Evolutionary conservation across 2,888 invertebrate genomes (phyloP), one percentile per base, ranked within the genome.

Genomic region (Drosophila limbata): DNA sequence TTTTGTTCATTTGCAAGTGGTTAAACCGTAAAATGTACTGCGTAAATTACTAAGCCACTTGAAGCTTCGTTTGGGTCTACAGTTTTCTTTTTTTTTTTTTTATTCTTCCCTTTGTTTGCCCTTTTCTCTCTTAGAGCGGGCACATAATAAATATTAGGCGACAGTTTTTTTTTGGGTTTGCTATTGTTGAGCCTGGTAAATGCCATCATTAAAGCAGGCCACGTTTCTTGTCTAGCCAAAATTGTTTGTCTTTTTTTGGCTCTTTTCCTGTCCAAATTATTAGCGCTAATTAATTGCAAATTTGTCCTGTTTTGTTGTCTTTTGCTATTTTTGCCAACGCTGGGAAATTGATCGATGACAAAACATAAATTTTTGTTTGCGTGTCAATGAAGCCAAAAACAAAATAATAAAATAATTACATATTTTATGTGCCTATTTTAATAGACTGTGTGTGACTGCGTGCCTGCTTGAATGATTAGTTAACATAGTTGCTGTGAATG

Each of bases 231-330:
- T 73, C 77, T 68, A 71, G 69, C 75, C 74, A 9, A 57, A 17
- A 47, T 13, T 25, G 21, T 55, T 33, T 8, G 42, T 42, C 13
- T 53, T 53, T 44, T 33, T 4, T 15, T 17, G 31, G n/a, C 44
- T 31, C 35, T 67, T 61, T 50, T 55, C 28, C 44, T 48, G 47
- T 44, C 45, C 50, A 61, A 67, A 61, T 69, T 74, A 79, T 66
- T 77, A 64, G 74, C 63, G 62, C 79, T 89, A 84, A 89, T 84
- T 84, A 89, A 89, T 87, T 87, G 83, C 72, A 77, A 73, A 79
- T 73, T 81, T 79, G 51, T 57, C 37, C 64, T 73, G 64, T 35
- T 39, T n/a, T 68, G 9, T 50, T 67, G 53, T 57, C 17, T 39
- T 37, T 59, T n/a, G 35, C 33, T 52, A 40, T 59, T 51, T 44